Evolutionary conservation across 2,888 invertebrate species (phyloP), one percentile per base, ranked within the genome.

Genomic region (Chaetogeoica ovagalla): DNA sequence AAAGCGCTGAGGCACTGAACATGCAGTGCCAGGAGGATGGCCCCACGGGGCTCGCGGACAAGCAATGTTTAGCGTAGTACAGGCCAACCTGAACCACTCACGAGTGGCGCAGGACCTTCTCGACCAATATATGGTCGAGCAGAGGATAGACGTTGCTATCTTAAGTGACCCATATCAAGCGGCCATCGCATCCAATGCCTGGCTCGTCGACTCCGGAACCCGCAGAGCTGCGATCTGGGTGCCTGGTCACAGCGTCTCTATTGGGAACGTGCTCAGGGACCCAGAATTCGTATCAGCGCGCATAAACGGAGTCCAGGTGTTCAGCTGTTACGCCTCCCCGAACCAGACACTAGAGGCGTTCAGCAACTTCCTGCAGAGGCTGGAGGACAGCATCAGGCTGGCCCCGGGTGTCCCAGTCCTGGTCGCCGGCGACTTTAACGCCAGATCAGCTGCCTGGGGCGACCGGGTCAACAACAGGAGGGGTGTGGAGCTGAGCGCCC

Each of bases 301-400:
- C 0, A 4, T 66, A 0, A 48, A 21, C 1, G 66, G 48, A 0
- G 66, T 48, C 0, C 43, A 48, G 15, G 21, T 48, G 1, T 21
- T 15, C 21, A 68, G 68, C 17, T 52, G 68, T 17, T 68, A 68
- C 21, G 68, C 23, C 0, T 68, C 68, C 13, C 66, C 66, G 0
- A 48, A 43, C 21, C 0, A 1, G 0, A 5, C 66, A 0, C 21
- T 0, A 0, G 48, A 0, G 0, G 6, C 21, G 4, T 66, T 15
- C 23, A 2, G 4, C 0, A 13, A 7, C 0, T 48, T 66, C 7
- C 21, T 66, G 11, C 3, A 7, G 5, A n/a, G 48, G 0, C 21
- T 66, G 5, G 48, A 66, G 1, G 48, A 21, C 6, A 21, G 7
- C 0, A 7, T 37, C 0, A 57, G 70, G 2, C 0, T 19, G 0